Conservation (phyloP, 1,140 invertebrate genomes). For the Dysdera silvatica region DNA sequence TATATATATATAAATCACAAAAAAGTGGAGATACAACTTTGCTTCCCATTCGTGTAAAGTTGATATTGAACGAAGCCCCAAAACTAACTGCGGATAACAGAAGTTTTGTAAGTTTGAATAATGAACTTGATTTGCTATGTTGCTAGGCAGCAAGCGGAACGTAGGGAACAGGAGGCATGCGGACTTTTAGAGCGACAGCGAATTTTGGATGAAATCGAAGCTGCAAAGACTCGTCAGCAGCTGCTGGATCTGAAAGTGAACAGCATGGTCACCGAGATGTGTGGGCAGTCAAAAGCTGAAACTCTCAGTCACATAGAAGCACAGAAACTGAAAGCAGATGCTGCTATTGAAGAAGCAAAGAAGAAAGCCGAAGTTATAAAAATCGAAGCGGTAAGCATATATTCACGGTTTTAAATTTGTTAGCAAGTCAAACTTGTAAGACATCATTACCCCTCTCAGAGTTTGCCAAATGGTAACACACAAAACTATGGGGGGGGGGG, state of each 20-base stretch:
- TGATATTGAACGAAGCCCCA: too few relatives aligned
- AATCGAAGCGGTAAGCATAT: conserved; percentile 46
- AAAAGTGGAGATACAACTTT: too few relatives aligned
- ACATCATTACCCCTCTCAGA: too few relatives aligned
- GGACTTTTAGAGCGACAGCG: conserved; percentile 49
- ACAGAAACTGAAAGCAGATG: conserved; percentile 48
- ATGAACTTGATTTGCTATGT: too few relatives aligned
- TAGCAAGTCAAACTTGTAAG: background rate
- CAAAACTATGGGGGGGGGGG: too few relatives aligned
- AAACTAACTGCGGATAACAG: too few relatives aligned
- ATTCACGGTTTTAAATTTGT: background rate
- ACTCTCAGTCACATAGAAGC: conserved; percentile 48
- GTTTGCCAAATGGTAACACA: too few relatives aligned
- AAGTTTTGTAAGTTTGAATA: too few relatives aligned
- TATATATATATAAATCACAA: too few relatives aligned
- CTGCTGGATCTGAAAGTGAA: conserved; percentile 46
- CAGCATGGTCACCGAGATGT: conserved; percentile 41
- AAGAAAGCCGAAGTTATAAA: conserved; percentile 48
- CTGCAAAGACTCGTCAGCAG: conserved; percentile 45
- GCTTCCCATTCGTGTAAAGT: too few relatives aligned
- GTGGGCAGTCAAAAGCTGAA: conserved; percentile 50
- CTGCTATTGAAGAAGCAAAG: conserved; percentile 49
- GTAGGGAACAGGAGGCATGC: conserved; percentile 50
- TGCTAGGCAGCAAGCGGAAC: conserved; percentile 48
- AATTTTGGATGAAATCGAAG: conserved; percentile 47